Evolutionary conservation across 1,140 invertebrate genomes (phyloP), one percentile per base, ranked within the genome.

Genomic region (Mactra quadrangularis): DNA sequence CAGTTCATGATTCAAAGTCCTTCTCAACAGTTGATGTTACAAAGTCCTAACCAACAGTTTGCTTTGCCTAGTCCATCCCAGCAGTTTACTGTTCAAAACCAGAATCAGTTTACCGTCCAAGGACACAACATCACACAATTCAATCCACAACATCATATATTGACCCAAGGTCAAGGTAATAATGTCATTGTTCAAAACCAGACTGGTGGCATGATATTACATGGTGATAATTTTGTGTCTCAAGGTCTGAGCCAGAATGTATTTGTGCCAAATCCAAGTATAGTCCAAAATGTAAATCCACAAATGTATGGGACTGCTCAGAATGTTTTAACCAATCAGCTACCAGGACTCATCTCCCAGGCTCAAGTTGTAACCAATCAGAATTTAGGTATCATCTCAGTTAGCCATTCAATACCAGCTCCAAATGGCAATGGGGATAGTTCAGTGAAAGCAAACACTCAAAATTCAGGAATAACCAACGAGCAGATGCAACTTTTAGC

Each of bases 401-500:
- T 81, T 33, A 81, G 68, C 66, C 77, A 81, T 35, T 70, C 77
- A 47, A 7, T 41, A 41, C 77, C 64, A 47, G 41, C 64, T 25
- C 45, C 62, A 60, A 70, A 68, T 50, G 50, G 62, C 38, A 60
- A 19, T 29, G 19, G 31, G 31, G 60, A 71, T 7, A 81, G 71
- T 38, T 15, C 52, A 31, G n/a, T 19, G 17, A 81, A 81, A 81
- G 55, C 53, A 2, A 68, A 38, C 41, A 13, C 66, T 19, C 62
- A 68, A 25, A 71, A 35, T 47, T 19, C 52, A 17, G 52, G 66
- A 3, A 70, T 68, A 22, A 70, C 60, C 1, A 81, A 81, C n/a
- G 62, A 81, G 31, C 77, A 81, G 25, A 81, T 81, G 77, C 77
- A 81, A 35, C 55, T 81, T 13, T 29, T 81, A 29, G 77, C 77